Base-by-base conservation (phyloP, 2,797 vertebrate species). In the Heteromormyrus szaboi region DNA sequence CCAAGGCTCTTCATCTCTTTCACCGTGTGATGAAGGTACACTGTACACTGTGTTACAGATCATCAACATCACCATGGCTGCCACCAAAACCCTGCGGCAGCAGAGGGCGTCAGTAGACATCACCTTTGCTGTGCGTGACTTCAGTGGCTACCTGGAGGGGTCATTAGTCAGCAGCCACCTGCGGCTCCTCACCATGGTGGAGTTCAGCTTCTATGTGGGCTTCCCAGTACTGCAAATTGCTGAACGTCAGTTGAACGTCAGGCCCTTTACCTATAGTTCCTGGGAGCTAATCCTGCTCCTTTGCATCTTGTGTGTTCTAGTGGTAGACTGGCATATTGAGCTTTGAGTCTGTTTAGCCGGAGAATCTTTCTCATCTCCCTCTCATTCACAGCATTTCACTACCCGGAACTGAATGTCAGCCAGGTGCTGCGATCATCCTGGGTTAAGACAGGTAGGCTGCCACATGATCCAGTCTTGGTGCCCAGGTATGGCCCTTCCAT, bases 161-260 rank as follows among this genome's bases (percentile, higher is more conserved):
- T 97, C 97, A 0, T 96, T 97, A 90, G 96, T 99, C 93, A 99
- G 98, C 9, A 95, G 96, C 86, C 96, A 97, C 91, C 95, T 99
- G 89, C 95, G 98, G 91, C 98, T 97, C 93, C 94, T 99, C 89
- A 98, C 95, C 0, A 91, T 96, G 91, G 98, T 99, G 50, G 98
- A 99, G 94, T 99, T 99, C 96, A 99, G 98, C 92, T 99, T 98
- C 95, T 99, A 98, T 88, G 91, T 99, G 65, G 98, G 98, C 6
- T 99, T 97, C 93, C 98, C 98, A 0, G 96, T 95, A 62, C 95
- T 97, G 90, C 98, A 99, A 93, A 96, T 98, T 0, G 98, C 98
- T 48, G 98, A 99, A 91, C 98, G 98, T 99, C 95, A 93, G 98
- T 95, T 89, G 37, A 17, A 48, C 50, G 5, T 22, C 44, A 84